Conservation (phyloP, 2,797 vertebrate species). For the Oreochromis grahami region DNA sequence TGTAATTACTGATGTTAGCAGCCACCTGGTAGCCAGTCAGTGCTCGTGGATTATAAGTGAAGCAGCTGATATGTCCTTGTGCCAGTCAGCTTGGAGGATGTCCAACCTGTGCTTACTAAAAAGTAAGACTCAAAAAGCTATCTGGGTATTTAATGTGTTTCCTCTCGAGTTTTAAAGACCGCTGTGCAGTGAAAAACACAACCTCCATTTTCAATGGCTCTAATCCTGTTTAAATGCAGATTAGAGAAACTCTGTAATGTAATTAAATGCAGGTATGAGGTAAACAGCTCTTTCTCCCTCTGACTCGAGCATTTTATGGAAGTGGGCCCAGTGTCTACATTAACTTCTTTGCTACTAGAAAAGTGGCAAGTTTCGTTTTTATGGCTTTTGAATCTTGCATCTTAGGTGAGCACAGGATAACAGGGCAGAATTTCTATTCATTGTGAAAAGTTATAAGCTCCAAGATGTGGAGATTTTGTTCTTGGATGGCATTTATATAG, state of each 20-base stretch:
- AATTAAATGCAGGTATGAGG: not conserved
- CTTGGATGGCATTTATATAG: not conserved
- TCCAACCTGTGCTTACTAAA: not conserved
- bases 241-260: not conserved
- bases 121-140: not conserved
- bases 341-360: not conserved
- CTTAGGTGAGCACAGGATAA: not conserved
- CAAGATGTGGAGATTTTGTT: not conserved
- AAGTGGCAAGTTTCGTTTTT: not conserved
- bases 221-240: not conserved
- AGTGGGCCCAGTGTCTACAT: not conserved
- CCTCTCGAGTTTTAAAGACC: accelerated
- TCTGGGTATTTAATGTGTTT: not conserved
- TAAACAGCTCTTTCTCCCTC: not conserved
- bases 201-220: not conserved
- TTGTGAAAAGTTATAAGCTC: not conserved
- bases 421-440: not conserved
- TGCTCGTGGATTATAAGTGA: not conserved
- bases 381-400: not conserved
- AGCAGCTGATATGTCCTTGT: not conserved
- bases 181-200: too few species aligned
- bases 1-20: not conserved
- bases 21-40: not conserved
- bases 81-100: not conserved
- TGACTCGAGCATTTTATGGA: not conserved